A percentile compares a stretch with the other conserved stretches of the same genome.
Conservation (phyloP, 1,140 invertebrate genomes). For the Camponotus pennsylvanicus region DNA sequence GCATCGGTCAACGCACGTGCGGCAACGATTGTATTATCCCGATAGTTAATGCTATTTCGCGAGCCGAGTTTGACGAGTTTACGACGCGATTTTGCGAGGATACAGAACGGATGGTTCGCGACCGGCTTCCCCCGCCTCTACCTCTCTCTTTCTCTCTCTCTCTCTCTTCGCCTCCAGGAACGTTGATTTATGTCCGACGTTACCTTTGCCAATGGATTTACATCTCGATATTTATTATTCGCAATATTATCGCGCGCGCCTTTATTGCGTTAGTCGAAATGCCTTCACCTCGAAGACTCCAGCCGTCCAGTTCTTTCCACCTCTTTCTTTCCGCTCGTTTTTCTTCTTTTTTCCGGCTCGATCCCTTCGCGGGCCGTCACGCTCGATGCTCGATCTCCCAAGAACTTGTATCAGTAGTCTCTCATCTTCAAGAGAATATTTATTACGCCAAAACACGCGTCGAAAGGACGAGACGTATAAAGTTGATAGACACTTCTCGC, state of each 20-base stretch:
- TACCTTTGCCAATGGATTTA: conserved; percentile 86
- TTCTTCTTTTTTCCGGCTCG: conserved; percentile 14
- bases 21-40: conserved; percentile 84
- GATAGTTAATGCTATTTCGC: conserved; percentile 85
- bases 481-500: conserved; percentile 7
- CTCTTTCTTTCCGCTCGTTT: conserved; percentile 39
- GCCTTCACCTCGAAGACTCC: conserved; percentile 65
- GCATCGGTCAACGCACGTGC: conserved; percentile 55
- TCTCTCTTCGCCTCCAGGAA: conserved; percentile 64
- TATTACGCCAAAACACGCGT: conserved; percentile 33
- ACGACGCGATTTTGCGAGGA: conserved; percentile 84
- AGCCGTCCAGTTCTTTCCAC: conserved; percentile 23
- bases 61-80: conserved; percentile 86
- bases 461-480: neutral
- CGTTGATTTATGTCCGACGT: conserved; percentile 85
- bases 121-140: conserved; percentile 19
- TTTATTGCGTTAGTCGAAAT: conserved; percentile 84
- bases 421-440: conserved; percentile 48
- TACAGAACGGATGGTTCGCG: conserved; percentile 76
- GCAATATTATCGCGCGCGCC: conserved; percentile 84
- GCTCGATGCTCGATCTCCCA: conserved; percentile 54
- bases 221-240: conserved; percentile 86
- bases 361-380: conserved; percentile 66
- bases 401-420: conserved; percentile 51
- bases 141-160: conserved; percentile 20